phyloP scores from a whole-genome alignment of 2,797 vertebrate genomes.

The Coilia nasus region DNA sequence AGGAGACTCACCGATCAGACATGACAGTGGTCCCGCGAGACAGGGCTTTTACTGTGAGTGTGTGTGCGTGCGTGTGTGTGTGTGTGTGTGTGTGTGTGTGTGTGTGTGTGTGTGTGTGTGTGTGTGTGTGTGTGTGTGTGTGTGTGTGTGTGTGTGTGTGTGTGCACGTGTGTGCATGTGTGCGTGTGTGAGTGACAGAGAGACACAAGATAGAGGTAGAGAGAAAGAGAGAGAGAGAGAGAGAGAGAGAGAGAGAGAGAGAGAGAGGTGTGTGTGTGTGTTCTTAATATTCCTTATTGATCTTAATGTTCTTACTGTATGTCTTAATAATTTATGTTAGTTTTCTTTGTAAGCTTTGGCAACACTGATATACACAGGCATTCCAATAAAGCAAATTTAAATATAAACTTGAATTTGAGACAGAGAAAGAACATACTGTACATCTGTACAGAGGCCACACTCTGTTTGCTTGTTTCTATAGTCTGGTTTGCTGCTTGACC shows the following conservation, averaged over 20 bases:
- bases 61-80: neutral
- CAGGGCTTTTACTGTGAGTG: neutral
- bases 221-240: no score
- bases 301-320: no score
- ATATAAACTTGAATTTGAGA: no score
- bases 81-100: neutral
- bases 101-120: neutral
- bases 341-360: no score
- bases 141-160: neutral
- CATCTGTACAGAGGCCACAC: neutral
- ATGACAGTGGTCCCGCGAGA: constrained; percentile 4
- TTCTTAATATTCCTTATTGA: no score
- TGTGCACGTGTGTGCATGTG: neutral
- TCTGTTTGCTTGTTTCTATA: constrained; percentile 33
- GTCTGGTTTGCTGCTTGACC: constrained; percentile 47
- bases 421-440: neutral
- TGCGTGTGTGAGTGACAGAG: no score
- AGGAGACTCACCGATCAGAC: constrained; percentile 14
- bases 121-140: neutral
- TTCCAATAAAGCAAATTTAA: no score
- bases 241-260: no score
- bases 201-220: no score
- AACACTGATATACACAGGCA: no score
- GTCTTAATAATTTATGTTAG: no score
- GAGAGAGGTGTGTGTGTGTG: no score